phyloP scores from a whole-genome alignment of 2,797 vertebrate genomes.

The Megalops cyprinoides region DNA sequence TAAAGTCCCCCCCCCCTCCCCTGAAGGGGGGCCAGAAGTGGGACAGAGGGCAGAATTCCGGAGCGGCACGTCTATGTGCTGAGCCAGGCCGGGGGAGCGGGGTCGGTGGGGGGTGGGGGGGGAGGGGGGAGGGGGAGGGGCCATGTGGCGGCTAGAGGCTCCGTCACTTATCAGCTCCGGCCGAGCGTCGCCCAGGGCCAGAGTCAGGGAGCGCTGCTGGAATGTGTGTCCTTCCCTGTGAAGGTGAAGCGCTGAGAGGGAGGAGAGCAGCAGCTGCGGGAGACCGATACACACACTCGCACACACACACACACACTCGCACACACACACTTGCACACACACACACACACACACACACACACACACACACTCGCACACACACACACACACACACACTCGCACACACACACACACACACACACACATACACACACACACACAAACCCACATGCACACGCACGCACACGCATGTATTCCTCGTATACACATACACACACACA shows the following conservation, averaged over 20 bases:
- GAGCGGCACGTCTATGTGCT: slow-evolving; percentile 32
- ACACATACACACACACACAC: not conserved
- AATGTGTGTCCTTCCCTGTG: slow-evolving; percentile 39
- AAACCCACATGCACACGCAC: not conserved
- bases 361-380: slow-evolving; percentile 3
- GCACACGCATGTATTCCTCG: not conserved
- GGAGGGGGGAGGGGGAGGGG: not conserved
- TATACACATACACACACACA: not conserved
- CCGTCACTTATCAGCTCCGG: slow-evolving; percentile 34
- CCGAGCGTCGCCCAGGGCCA: slow-evolving; percentile 32
- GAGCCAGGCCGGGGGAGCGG: slow-evolving; percentile 22
- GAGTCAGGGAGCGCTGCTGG: slow-evolving; percentile 14
- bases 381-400: not conserved
- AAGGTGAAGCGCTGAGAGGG: slow-evolving; percentile 33
- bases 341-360: not conserved
- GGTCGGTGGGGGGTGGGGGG: not conserved
- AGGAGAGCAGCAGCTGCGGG: slow-evolving; percentile 30
- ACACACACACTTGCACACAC: not conserved
- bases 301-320: not conserved
- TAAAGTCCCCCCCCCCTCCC: slow-evolving; percentile 31
- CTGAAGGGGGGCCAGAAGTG: slow-evolving; percentile 31
- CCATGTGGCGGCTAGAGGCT: slow-evolving; percentile 23
- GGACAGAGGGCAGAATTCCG: slow-evolving; percentile 40
- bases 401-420: not conserved
- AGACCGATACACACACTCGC: slow-evolving; percentile 24